Conservation (phyloP, 2,797 vertebrate genomes). For the Oreochromis grahami region DNA sequence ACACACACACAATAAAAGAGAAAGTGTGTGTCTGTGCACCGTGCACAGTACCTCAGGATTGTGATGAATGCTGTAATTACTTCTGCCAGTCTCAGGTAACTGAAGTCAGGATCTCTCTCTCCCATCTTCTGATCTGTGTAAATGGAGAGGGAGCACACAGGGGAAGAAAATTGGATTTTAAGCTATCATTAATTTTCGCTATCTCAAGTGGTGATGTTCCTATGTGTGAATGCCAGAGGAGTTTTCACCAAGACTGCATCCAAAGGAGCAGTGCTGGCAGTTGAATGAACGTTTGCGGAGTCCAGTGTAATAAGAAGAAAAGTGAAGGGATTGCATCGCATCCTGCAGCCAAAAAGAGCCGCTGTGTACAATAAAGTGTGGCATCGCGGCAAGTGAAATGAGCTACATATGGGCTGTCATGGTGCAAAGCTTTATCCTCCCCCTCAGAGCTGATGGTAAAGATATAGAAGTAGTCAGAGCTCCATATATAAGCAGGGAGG, state of each 20-base stretch:
- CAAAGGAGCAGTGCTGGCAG: neutral
- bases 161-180: slow-evolving; percentile 24
- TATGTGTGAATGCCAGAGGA: neutral
- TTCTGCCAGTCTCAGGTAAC: slow-evolving; percentile 60
- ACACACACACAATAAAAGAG: neutral
- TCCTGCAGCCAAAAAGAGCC: neutral
- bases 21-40: neutral
- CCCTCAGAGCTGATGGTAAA: slow-evolving; percentile 60
- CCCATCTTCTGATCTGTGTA: slow-evolving; percentile 27
- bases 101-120: slow-evolving; percentile 32
- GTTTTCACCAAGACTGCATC: neutral
- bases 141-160: neutral
- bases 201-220: neutral
- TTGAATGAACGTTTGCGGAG: neutral
- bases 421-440: slow-evolving; percentile 42
- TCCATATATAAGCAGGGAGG: slow-evolving; percentile 40
- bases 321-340: neutral
- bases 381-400: slow-evolving; percentile 25
- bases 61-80: slow-evolving; percentile 54
- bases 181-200: slow-evolving; percentile 10
- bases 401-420: slow-evolving; percentile 54
- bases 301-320: neutral
- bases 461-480: slow-evolving; percentile 56
- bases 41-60: slow-evolving; percentile 15
- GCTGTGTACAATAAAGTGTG: slow-evolving; percentile 1